Percentiles rank a stretch among this genome's conserved stretches.
These are phyloP conservation scores for Ypsolopha sequella DNA, from an alignment of 2,888 invertebrate genomes.

Conservation along the genomic window DNA sequence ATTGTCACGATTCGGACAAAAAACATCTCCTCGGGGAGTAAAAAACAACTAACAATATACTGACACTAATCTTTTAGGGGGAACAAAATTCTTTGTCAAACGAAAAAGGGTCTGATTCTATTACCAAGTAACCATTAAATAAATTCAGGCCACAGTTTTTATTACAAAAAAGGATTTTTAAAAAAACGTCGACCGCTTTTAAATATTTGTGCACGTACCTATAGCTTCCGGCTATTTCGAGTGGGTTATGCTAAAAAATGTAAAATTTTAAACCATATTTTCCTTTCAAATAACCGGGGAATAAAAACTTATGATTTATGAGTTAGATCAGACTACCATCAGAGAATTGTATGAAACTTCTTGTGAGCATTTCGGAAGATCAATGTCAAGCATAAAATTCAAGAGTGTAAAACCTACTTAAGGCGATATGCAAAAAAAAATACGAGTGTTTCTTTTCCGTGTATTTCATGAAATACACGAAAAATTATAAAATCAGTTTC, in stretches of 20 bases:
- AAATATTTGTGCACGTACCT: constrained; percentile 63
- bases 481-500: too few relatives aligned
- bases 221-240: constrained; percentile 66
- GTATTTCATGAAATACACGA: too few relatives aligned
- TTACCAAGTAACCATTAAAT: constrained; percentile 67
- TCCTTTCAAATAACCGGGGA: constrained; percentile 22
- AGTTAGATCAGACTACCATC: constrained; percentile 19
- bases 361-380: constrained; percentile 6
- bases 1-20: constrained; percentile 44
- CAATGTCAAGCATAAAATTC: neutral
- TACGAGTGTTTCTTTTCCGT: too few relatives aligned
- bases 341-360: constrained; percentile 10
- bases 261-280: constrained; percentile 25
- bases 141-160: constrained; percentile 35
- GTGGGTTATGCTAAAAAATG: constrained; percentile 65
- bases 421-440: too few relatives aligned
- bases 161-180: constrained; percentile 27
- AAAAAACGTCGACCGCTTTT: constrained; percentile 57
- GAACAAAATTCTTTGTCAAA: constrained; percentile 48
- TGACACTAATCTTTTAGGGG: constrained; percentile 58
- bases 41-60: constrained; percentile 57
- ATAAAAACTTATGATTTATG: constrained; percentile 33
- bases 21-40: constrained; percentile 24
- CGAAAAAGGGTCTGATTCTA: constrained; percentile 51
- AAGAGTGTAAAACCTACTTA: neutral